These are phyloP conservation scores for Chelonoidis abingdonii DNA, from an alignment of 2,113 vertebrate genomes.

Conservation along the genomic window DNA sequence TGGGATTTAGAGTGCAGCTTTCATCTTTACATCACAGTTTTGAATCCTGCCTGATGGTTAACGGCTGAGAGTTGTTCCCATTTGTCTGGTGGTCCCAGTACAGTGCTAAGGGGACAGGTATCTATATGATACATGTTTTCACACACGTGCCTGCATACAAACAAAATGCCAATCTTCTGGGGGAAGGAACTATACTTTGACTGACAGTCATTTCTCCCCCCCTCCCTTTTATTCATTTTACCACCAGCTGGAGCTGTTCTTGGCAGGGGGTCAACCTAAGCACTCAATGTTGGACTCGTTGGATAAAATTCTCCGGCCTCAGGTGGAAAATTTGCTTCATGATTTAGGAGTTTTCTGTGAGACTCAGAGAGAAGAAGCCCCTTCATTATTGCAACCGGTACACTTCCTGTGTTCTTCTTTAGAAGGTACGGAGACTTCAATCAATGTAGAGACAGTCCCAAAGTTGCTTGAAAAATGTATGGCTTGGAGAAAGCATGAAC, in stretches of 20 bases:
- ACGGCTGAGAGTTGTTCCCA: not conserved
- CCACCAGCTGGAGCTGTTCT: not conserved
- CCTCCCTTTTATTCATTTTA: not conserved
- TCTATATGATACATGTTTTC: not conserved
- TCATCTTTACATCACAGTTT: not conserved
- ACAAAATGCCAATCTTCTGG: not conserved
- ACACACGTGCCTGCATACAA: not conserved
- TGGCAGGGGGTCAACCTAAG: not conserved
- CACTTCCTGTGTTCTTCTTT: constrained; percentile 6
- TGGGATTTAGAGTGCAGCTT: not conserved
- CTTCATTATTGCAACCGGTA: not conserved
- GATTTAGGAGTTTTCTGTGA: not conserved
- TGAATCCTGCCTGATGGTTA: not conserved
- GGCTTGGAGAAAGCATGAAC: not conserved
- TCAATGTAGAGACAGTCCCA: not conserved
- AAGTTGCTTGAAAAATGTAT: not conserved
- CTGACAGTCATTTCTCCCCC: not conserved
- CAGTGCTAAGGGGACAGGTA: not conserved
- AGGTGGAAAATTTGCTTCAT: not conserved
- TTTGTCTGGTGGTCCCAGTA: not conserved
- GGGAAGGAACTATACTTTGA: not conserved
- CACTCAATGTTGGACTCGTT: not conserved
- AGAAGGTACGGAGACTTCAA: not conserved
- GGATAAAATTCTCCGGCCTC: not conserved
- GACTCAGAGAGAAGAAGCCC: not conserved